Evolutionary conservation across 2,888 invertebrate genomes (phyloP).

Genomic region (Sarcophaga caerulescens): DNA sequence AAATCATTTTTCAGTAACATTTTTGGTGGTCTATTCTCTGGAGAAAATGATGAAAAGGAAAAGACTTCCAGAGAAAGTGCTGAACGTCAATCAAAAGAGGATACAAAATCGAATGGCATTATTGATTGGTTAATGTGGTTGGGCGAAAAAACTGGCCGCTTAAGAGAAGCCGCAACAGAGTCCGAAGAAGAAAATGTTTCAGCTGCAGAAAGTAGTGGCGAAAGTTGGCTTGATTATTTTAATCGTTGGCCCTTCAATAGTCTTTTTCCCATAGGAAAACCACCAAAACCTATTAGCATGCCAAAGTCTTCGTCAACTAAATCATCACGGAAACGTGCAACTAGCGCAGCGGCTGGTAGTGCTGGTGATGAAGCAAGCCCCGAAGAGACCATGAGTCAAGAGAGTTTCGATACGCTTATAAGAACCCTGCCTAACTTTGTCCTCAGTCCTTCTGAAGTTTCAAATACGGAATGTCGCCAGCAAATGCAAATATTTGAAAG

Average conservation of each 20-base stretch:
- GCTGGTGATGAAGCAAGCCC: conserved; percentile 28
- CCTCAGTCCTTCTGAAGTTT: conserved; percentile 85
- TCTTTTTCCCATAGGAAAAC: conserved; percentile 75
- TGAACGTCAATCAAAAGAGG: conserved; percentile 41
- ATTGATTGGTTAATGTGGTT: conserved; percentile 78
- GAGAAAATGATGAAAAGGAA: conserved; percentile 26
- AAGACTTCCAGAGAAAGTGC: conserved; percentile 45
- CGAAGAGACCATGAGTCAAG: conserved; percentile 73
- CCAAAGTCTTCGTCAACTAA: conserved; percentile 56
- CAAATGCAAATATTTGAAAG: conserved; percentile 85
- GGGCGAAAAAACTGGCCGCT: conserved; percentile 68
- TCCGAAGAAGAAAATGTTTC: conserved; percentile 61
- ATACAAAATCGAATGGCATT: conserved; percentile 72
- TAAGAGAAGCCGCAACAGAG: conserved; percentile 46
- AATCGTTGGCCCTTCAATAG: conserved; percentile 80
- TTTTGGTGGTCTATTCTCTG: conserved; percentile 68
- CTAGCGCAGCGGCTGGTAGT: conserved; percentile 19
- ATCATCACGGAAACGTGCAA: conserved; percentile 37
- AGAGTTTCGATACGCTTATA: conserved; percentile 84
- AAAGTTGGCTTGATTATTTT: conserved; percentile 75
- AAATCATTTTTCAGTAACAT: conserved; percentile 69
- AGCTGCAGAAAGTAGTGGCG: conserved; percentile 47
- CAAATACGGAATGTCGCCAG: conserved; percentile 85
- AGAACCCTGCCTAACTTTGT: conserved; percentile 86
- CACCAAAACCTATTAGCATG: conserved; percentile 70